Evolutionary conservation across 2,888 invertebrate species (phyloP).

Genomic region (Nomada ferruginata): DNA sequence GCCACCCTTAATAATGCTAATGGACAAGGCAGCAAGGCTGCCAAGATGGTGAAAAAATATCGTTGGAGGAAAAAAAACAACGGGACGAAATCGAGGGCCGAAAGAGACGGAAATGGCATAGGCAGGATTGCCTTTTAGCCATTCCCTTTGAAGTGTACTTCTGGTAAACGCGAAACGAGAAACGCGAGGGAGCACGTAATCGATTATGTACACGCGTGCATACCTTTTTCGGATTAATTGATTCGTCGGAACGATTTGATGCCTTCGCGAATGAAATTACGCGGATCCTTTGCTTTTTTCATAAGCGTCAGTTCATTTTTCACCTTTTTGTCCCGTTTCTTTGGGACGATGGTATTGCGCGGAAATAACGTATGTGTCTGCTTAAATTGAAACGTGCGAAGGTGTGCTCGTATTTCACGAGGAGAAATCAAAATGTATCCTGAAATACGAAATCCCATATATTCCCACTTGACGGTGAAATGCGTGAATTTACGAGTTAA

Average conservation of each 20-base stretch:
- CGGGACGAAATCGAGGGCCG: slow-evolving; percentile 2
- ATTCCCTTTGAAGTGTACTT: slow-evolving; percentile 35
- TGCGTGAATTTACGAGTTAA: not conserved
- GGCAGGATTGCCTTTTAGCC: slow-evolving; percentile 26
- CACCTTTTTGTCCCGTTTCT: too few species aligned
- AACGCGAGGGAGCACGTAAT: slow-evolving; percentile 17
- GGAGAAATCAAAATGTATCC: not conserved
- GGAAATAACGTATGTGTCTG: not conserved
- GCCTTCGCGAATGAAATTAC: not conserved
- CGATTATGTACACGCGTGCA: slow-evolving; percentile 26
- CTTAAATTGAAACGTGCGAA: not conserved
- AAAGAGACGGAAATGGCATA: not conserved
- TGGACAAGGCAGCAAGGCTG: slow-evolving; percentile 54
- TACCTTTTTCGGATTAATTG: slow-evolving; percentile 32
- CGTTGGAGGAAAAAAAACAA: slow-evolving; percentile 48
- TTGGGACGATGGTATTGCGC: not conserved
- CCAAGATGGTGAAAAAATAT: slow-evolving; percentile 32
- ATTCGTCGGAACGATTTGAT: slow-evolving; percentile 14
- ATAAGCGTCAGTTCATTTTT: not conserved
- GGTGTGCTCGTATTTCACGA: not conserved
- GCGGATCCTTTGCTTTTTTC: not conserved
- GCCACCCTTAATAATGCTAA: slow-evolving; percentile 65
- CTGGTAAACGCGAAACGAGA: slow-evolving; percentile 31
- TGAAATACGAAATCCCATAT: not conserved
- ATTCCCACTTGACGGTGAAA: not conserved